Evolutionary conservation across 2,888 invertebrate genomes (phyloP), one percentile per base, ranked within the genome.

Genomic region (Leptothorax acervorum): DNA sequence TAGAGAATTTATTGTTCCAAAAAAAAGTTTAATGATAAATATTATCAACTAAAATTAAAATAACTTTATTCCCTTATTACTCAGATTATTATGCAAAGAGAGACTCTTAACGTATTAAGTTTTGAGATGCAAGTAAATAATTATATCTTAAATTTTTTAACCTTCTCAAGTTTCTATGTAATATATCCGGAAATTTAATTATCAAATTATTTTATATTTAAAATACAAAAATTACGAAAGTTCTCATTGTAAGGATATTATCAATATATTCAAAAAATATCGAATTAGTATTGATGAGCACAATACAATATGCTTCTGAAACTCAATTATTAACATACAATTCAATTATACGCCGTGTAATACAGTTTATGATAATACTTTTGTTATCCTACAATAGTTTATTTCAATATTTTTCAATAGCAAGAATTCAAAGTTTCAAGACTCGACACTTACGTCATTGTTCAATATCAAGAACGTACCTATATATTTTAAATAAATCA

Each of bases 401-500:
- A 71, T 15, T 70, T 70, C 12, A 45, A 74, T 15, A 60, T n/a
- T 35, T 63, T 62, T 15, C 5, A 31, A 35, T 48, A 18, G 11
- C 9, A 48, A 28, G 11, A 48, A 48, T 35, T 48, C 6, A 2
- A 28, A n/a, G 28, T 31, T n/a, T 31, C 4, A 15, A 42, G 23
- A 31, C 8, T 42, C 5, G 2, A 62, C 60, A 35, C 12, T 45
- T 74, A 15, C 42, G n/a, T 62, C 18, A 62, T 62, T 31, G n/a
- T 62, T 45, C 31, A 74, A 35, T 28, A 70, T 53, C 39, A 71
- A 55, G 6, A 42, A 68, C 6, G 12, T 5, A 31, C 9, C 11
- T 15, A 39, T 15, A n/a, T 39, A 39, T 48, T 74, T 70, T 23
- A 35, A 71, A 57, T 15, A 60, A 79, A 71, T 79, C 31, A 70